Conservation (phyloP, 2,797 vertebrate species). For the Protonibea diacanthus region DNA sequence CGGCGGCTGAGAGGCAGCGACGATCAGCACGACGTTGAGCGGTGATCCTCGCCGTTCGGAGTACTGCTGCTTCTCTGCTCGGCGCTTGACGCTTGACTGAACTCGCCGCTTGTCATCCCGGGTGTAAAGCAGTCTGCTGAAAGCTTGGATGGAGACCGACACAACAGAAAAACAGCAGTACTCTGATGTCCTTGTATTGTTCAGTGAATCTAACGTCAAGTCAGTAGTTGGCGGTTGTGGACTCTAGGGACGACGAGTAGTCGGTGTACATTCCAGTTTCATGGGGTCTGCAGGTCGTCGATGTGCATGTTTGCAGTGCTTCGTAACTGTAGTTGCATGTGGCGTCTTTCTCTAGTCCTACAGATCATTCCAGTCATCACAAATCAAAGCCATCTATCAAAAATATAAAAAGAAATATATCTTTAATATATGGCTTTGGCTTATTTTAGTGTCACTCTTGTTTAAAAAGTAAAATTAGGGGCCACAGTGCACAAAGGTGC, state of each 20-base stretch:
- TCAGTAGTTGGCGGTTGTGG: constrained; percentile 44
- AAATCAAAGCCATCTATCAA: constrained; percentile 63
- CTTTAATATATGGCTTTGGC: constrained; percentile 56
- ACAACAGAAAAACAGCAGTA: constrained; percentile 20
- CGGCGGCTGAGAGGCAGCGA: constrained; percentile 87
- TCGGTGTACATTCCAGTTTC: constrained; percentile 55
- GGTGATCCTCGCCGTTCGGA: neutral
- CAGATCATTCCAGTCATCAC: constrained; percentile 46
- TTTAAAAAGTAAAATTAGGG: constrained; percentile 27
- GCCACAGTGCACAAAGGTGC: constrained; percentile 54
- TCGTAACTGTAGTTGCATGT: constrained; percentile 13
- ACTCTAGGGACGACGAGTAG: constrained; percentile 5
- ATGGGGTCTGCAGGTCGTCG: constrained; percentile 40
- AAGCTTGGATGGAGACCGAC: constrained; percentile 12
- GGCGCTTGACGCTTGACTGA: neutral
- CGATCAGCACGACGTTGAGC: constrained; percentile 85
- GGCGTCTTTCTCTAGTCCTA: constrained; percentile 7
- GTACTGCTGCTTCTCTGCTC: constrained; percentile 36
- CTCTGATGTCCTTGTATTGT: neutral
- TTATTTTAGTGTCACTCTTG: constrained; percentile 27
- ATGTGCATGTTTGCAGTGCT: constrained; percentile 24
- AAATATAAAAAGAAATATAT: constrained; percentile 30
- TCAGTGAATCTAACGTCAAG: constrained; percentile 11
- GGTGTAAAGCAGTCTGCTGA: constrained; percentile 6
- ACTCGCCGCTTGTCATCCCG: neutral